Conservation (phyloP, 2,888 invertebrate species). For the Cordylochernes scorpioides region DNA sequence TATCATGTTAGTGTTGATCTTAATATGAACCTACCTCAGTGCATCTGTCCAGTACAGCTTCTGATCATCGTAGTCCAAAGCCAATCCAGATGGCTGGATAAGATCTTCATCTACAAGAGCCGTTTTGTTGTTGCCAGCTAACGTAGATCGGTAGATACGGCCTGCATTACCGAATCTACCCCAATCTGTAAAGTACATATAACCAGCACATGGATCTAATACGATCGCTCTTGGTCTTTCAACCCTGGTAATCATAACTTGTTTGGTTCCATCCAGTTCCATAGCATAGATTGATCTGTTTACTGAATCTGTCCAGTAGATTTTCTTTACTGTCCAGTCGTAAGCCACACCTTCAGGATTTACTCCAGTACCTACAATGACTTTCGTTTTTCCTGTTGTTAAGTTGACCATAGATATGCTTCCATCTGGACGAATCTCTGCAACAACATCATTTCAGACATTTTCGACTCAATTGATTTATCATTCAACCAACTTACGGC, state of each 20-base stretch:
- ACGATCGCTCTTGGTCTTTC: constrained; percentile 82
- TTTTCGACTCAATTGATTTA: no score
- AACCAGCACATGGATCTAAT: constrained; percentile 78
- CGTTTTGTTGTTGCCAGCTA: constrained; percentile 74
- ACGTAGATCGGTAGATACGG: constrained; percentile 76
- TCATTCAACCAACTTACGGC: no score
- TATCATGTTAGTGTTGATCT: no score
- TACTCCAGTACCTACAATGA: constrained; percentile 30
- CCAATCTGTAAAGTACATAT: constrained; percentile 86
- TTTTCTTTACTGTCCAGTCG: constrained; percentile 89
- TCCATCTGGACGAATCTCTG: constrained; percentile 59
- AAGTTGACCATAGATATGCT: constrained; percentile 55
- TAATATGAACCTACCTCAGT: constrained; percentile 36
- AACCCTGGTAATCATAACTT: constrained; percentile 73
- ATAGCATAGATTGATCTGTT: constrained; percentile 82
- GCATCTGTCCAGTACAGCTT: constrained; percentile 82
- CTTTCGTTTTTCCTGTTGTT: constrained; percentile 26
- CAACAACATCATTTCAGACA: constrained; percentile 1
- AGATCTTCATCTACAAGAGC: constrained; percentile 68
- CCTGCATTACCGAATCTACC: constrained; percentile 72
- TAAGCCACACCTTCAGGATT: constrained; percentile 82
- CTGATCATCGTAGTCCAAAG: constrained; percentile 71
- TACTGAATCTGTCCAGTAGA: constrained; percentile 90
- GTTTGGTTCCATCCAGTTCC: constrained; percentile 58
- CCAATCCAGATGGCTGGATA: constrained; percentile 78